A percentile compares a stretch with the other conserved stretches of the same genome.
phyloP scores from a whole-genome alignment of 2,888 invertebrate species.

The Eupithecia pulchellata region DNA sequence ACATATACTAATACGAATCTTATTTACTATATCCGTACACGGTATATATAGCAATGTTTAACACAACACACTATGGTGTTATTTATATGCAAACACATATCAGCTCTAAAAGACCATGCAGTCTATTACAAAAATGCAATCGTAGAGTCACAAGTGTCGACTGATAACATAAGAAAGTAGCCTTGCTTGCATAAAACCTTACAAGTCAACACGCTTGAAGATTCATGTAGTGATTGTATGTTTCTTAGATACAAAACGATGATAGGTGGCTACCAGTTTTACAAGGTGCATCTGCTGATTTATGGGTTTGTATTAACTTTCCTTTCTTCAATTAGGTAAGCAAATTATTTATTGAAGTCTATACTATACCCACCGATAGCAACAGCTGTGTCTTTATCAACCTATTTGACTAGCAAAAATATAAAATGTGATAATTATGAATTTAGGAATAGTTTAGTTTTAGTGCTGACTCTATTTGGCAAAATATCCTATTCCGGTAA shows the following conservation, averaged over 20 bases:
- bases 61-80: too few relatives aligned
- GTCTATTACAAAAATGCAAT: background rate
- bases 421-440: background rate
- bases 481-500: too few relatives aligned
- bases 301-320: conserved; percentile 33
- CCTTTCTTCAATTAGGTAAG: conserved; percentile 26
- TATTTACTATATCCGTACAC: too few relatives aligned
- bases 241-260: conserved; percentile 32
- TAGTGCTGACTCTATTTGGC: too few relatives aligned
- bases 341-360: background rate
- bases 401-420: background rate
- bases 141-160: background rate
- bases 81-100: too few relatives aligned
- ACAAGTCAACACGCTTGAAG: conserved; percentile 19
- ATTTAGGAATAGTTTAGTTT: too few relatives aligned
- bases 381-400: background rate
- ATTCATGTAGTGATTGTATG: conserved; percentile 24
- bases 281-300: conserved; percentile 28
- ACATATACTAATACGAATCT: too few relatives aligned
- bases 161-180: conserved; percentile 3
- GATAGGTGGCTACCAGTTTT: conserved; percentile 32
- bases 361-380: background rate
- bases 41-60: too few relatives aligned
- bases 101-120: background rate
- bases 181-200: conserved; percentile 22